Evolutionary conservation across 2,888 invertebrate species (phyloP).

Genomic region (Neocrepidodera transversa): DNA sequence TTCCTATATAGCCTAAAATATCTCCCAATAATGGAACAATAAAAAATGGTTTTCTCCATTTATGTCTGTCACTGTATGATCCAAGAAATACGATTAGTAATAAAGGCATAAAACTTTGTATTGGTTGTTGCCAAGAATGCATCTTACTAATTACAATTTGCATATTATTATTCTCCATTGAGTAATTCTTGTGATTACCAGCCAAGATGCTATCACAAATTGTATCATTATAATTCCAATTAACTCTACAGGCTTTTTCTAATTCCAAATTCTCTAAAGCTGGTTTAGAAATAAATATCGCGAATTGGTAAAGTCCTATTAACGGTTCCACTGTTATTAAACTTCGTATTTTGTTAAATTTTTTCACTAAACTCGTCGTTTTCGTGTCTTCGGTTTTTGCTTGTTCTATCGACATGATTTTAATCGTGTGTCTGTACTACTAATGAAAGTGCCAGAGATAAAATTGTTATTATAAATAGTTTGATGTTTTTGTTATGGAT

Average conservation of each 20-base stretch:
- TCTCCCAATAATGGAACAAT: slow-evolving; percentile 57
- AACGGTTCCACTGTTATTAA: slow-evolving; percentile 58
- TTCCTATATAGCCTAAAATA: slow-evolving; percentile 60
- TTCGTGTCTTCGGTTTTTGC: not conserved
- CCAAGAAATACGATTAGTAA: slow-evolving; percentile 55
- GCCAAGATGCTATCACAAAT: not conserved
- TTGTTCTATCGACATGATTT: too few relatives aligned
- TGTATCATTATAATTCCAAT: slow-evolving; percentile 42
- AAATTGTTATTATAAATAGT: too few relatives aligned
- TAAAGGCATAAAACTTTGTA: slow-evolving; percentile 54
- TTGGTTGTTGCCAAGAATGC: slow-evolving; percentile 55
- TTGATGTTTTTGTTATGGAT: not conserved
- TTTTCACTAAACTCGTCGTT: not conserved
- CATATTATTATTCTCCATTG: slow-evolving; percentile 4
- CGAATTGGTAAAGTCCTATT: slow-evolving; percentile 52
- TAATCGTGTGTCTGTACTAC: too few relatives aligned
- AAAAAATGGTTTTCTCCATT: slow-evolving; percentile 58
- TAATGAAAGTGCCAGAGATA: too few relatives aligned
- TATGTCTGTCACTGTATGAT: slow-evolving; percentile 57
- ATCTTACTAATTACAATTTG: slow-evolving; percentile 59
- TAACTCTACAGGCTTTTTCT: slow-evolving; percentile 65
- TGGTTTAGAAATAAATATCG: slow-evolving; percentile 53
- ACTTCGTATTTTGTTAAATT: slow-evolving; percentile 39
- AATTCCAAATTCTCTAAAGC: slow-evolving; percentile 64
- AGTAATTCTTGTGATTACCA: slow-evolving; percentile 1